Evolutionary conservation across 2,888 invertebrate species (phyloP), one percentile per base, ranked within the genome.

Genomic region (Microplitis deprimator): DNA sequence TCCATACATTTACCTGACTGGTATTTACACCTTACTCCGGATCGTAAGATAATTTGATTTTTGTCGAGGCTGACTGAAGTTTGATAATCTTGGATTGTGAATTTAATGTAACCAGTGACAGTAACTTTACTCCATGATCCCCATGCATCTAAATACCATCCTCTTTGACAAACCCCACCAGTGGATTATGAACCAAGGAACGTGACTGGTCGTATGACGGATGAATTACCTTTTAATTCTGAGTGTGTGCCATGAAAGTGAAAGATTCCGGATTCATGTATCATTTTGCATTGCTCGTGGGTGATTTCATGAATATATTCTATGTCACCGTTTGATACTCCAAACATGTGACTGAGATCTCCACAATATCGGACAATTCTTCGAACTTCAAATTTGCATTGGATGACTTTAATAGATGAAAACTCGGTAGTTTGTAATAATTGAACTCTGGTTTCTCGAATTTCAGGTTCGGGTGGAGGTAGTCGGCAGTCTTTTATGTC

Each of bases 1-100:
- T 81, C 79, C 8, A 65, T 41, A 29, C 81, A 79, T 4, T 60
- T 2, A 16, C 73, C 77, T 6, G 8, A 38, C 3, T 62, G 41
- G 8, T 67, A 79, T 5, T 65, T 41, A 41, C 79, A 81, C 5
- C 68, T 69, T 7, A 75, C 69, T 7, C 79, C 79, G 0, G 77
- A 79, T 8, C 68, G 50, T 0, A 81, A 65, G 0, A 78, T 75
- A 0, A 80, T 68, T 69, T 76, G 50, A 16, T 80, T 70, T 1
- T 64, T 16, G 8, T 77, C 68, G 3, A 79, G 3, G 6, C 79
- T 72, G 1, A 76, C 62, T n/a, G 73, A 7, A 1, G 79, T 76
- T 0, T 3, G 2, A 39, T 77, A 73, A 1, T 61, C 73, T 50
- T 20, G 50, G 7, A 80, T 8, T 0, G 65, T 76, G 4, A 79